phyloP scores from a whole-genome alignment of 2,888 invertebrate genomes.

The Linyphia triangularis region DNA sequence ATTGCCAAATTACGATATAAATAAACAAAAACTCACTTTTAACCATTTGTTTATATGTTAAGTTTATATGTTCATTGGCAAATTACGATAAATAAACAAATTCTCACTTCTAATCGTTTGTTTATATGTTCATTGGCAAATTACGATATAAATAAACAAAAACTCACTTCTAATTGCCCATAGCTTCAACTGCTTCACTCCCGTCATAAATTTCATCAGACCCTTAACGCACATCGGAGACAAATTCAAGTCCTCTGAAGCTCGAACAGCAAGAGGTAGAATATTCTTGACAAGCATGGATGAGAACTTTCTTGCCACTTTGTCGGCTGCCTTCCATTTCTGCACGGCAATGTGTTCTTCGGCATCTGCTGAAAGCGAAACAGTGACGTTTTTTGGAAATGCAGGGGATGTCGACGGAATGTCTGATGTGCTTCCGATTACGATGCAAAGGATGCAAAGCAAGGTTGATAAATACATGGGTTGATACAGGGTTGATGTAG shows the following conservation, averaged over 20 bases:
- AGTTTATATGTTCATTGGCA: background rate
- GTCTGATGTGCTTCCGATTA: background rate
- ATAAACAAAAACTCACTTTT: too few relatives aligned
- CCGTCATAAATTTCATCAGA: constrained; percentile 43
- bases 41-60: too few relatives aligned
- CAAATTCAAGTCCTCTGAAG: constrained; percentile 12
- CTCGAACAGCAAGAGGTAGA: constrained; percentile 26
- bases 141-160: too few relatives aligned
- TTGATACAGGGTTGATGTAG: too few relatives aligned
- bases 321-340: constrained; percentile 41
- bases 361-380: background rate
- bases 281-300: constrained; percentile 4
- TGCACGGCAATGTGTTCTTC: background rate
- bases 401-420: background rate
- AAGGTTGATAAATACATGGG: background rate
- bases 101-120: background rate
- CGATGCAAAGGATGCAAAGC: background rate
- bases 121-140: background rate
- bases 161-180: constrained; percentile 65
- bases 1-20: too few relatives aligned
- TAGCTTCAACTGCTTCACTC: constrained; percentile 48
- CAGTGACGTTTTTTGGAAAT: background rate
- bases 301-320: background rate
- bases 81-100: background rate
- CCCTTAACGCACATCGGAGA: constrained; percentile 24